These are phyloP conservation scores for Microcebus jonahi DNA, from an alignment of 2,113 vertebrate species.

Conservation along the genomic window DNA sequence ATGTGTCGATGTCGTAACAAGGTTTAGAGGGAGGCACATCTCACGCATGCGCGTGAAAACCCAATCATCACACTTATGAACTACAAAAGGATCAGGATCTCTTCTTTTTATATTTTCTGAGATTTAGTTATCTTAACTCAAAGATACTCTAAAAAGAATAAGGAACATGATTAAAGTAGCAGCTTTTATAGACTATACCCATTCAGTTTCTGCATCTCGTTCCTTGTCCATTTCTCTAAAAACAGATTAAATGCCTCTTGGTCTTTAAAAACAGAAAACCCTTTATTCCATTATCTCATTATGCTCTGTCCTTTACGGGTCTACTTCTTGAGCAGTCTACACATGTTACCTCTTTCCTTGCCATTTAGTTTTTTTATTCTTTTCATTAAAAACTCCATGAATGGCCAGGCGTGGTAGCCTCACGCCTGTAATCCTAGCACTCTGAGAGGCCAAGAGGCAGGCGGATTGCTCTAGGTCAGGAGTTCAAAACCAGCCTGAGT, in stretches of 20 bases:
- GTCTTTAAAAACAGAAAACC: not conserved
- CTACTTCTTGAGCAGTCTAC: not conserved
- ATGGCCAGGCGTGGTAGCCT: not conserved
- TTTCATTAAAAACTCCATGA: not conserved
- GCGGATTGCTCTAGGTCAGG: no score
- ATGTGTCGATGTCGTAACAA: no score
- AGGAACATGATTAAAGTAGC: not conserved
- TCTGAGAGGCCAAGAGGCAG: no score
- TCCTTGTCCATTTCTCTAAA: not conserved
- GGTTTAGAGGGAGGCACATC: no score
- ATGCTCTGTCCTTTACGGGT: not conserved
- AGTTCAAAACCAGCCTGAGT: no score
- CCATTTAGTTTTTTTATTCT: not conserved
- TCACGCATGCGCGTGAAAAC: no score
- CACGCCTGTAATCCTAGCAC: no score
- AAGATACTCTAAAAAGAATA: not conserved
- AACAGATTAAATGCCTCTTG: not conserved
- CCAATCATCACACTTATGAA: no score
- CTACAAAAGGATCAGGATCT: no score
- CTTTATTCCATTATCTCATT: not conserved
- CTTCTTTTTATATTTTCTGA: constrained; percentile 3
- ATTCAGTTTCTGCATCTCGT: not conserved
- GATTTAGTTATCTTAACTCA: not conserved
- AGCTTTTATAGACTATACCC: constrained; percentile 1
- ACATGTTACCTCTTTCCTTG: not conserved